Base-by-base conservation (phyloP, 2,888 invertebrate genomes). In the Drosophila anomalata region DNA sequence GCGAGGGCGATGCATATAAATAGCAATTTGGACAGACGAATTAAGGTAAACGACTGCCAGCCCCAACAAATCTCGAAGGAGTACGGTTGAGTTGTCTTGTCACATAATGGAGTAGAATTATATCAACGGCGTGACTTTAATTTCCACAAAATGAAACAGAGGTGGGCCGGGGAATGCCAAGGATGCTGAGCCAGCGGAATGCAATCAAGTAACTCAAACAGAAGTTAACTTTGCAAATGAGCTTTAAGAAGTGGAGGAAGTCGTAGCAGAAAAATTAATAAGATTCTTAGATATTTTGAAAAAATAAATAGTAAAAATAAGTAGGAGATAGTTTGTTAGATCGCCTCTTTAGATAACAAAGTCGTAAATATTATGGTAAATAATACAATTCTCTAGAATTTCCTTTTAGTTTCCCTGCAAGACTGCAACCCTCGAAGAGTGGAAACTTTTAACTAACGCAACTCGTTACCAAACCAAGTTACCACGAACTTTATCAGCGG, bases 1-100 rank as follows among this genome's bases (percentile, higher is more conserved):
- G 83, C 83, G 82, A 85, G 81, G 86, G 86, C 80, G 86, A 74
- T 86, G 80, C 85, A 81, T 80, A 85, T 86, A 85, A 82, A 82
- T 80, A 86, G 82, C 86, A 82, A 82, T 82, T 82, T 82, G 75
- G 86, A 77, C 83, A 78, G 86, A 76, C 75, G 86, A 85, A 82
- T 82, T 82, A 85, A 82, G 73, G 67, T 83, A 85, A 82, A 82
- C 82, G 81, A 82, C 83, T 82, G 47, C 77, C 77, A 62, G 70
- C 17, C 41, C 29, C 59, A 50, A 52, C 69, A 69, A 58, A 58
- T 55, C 57, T 39, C 47, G 65, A 42, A 53, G 62, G 42, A 41
- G 60, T 17, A 20, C 14, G 31, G 31, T 22, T 63, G 31, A 41
- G 39, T 41, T 63, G 68, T 74, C 78, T 74, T 83, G 83, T 79